Conservation (phyloP, 2,113 vertebrate species). For the Crotophaga sulcirostris region DNA sequence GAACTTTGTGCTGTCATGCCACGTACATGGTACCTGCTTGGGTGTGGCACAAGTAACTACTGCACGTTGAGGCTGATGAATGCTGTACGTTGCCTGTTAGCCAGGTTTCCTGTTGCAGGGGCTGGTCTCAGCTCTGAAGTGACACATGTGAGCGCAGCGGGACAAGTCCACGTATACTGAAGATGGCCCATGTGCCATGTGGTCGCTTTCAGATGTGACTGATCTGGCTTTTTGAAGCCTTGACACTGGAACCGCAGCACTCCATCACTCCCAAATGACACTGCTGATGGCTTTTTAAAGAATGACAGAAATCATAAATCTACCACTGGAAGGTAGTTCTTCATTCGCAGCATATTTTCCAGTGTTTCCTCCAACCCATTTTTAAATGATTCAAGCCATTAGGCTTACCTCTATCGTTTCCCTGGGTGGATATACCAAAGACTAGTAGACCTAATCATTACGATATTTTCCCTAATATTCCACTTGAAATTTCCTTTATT, state of each 20-base stretch:
- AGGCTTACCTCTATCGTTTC: background rate
- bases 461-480: background rate
- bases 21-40: rapidly evolving
- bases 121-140: background rate
- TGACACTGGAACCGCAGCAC: background rate
- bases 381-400: background rate
- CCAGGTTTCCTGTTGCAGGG: background rate
- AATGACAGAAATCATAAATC: background rate
- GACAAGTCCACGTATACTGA: background rate
- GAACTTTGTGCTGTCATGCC: rapidly evolving
- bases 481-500: background rate
- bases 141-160: rapidly evolving
- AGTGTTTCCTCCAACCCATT: background rate
- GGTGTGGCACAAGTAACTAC: background rate
- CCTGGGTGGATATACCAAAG: background rate
- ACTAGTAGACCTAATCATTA: background rate
- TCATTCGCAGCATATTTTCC: background rate
- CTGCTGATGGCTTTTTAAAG: background rate
- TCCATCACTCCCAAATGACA: background rate
- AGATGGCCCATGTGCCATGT: background rate
- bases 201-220: background rate
- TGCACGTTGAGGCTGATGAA: rapidly evolving
- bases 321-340: background rate
- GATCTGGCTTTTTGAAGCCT: background rate
- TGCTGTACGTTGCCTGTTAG: background rate